These are phyloP conservation scores for Drosophila picticornis DNA, from an alignment of 2,888 invertebrate species.

Conservation along the genomic window DNA sequence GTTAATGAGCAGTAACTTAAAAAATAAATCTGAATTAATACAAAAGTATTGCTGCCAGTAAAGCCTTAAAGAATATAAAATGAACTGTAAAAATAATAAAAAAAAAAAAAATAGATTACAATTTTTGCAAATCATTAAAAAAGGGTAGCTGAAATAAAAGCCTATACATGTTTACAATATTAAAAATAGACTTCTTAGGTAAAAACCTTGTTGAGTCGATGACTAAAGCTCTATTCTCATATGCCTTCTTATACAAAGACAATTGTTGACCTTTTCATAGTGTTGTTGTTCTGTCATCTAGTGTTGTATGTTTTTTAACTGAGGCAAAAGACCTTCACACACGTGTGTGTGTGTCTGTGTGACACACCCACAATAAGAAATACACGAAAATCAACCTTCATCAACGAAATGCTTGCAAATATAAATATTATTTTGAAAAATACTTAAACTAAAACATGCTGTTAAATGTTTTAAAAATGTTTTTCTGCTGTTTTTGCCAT, in stretches of 20 bases:
- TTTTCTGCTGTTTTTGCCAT: slow-evolving; percentile 45
- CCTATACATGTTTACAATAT: not conserved
- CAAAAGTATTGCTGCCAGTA: not conserved
- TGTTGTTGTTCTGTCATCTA: slow-evolving; percentile 22
- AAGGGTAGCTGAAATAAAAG: not conserved
- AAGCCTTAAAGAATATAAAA: not conserved
- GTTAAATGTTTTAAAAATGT: slow-evolving; percentile 30
- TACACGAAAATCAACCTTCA: slow-evolving; percentile 59
- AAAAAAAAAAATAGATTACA: not conserved
- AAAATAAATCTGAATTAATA: not conserved
- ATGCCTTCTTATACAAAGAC: slow-evolving; percentile 17
- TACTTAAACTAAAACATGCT: slow-evolving; percentile 33
- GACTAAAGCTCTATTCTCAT: slow-evolving; percentile 14
- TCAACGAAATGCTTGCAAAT: slow-evolving; percentile 37
- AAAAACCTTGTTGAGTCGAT: slow-evolving; percentile 12
- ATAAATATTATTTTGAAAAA: slow-evolving; percentile 35
- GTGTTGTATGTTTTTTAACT: slow-evolving; percentile 11
- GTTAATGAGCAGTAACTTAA: not conserved
- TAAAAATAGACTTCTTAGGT: not conserved
- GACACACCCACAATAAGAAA: slow-evolving; percentile 43
- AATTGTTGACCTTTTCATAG: slow-evolving; percentile 41
- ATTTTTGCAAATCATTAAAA: not conserved
- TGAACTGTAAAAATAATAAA: not conserved
- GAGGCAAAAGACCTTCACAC: slow-evolving; percentile 34
- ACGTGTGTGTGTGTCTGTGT: slow-evolving; percentile 1